phyloP scores from a whole-genome alignment of 1,140 invertebrate genomes.

The Meteorus sp. region DNA sequence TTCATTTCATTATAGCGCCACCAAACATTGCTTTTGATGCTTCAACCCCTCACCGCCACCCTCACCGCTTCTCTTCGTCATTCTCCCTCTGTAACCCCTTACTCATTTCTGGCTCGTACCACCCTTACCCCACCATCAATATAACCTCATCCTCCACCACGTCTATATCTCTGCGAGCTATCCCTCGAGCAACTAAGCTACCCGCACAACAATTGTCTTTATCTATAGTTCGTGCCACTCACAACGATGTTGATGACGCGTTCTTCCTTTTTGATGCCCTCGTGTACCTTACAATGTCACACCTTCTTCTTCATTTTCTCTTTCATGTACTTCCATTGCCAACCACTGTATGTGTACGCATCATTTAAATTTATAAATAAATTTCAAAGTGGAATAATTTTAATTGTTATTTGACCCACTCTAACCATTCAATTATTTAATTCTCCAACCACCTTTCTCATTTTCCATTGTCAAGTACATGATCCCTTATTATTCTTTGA shows the following conservation, averaged over 20 bases:
- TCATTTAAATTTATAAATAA: no score
- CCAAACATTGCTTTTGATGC: conserved; percentile 66
- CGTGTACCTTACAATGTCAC: neutral
- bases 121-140: no score
- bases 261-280: conserved; percentile 39
- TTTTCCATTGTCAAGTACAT: no score
- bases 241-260: conserved; percentile 43
- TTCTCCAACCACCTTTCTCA: no score
- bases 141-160: neutral
- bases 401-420: no score
- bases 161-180: neutral
- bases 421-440: no score
- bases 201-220: conserved; percentile 35
- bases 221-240: conserved; percentile 36
- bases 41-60: conserved; percentile 37
- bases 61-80: neutral
- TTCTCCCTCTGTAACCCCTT: no score
- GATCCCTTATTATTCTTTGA: no score
- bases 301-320: neutral
- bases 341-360: no score
- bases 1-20: conserved; percentile 67
- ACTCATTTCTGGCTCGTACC: no score
- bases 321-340: no score
- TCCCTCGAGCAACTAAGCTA: conserved; percentile 47
- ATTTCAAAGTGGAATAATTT: no score